Evolutionary conservation across 2,888 invertebrate genomes (phyloP), one percentile per base, ranked within the genome.

Genomic region (Eremobia ochroleuca): DNA sequence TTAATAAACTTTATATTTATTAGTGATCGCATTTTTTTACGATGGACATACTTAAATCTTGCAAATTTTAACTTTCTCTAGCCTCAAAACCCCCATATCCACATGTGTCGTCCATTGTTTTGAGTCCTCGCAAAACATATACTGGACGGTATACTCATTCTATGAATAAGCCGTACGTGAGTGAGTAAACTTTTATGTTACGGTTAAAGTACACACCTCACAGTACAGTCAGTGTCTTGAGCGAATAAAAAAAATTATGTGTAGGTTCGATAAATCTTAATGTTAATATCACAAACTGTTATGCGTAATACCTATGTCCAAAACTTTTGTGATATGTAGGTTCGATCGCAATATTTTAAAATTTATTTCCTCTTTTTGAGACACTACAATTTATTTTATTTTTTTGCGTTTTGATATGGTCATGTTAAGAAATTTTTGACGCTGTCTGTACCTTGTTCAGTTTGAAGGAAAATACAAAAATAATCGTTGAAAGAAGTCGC

Each of bases 41-140:
- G 79, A 87, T 90, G 91, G 88, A 93, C 93, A 80, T 55, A 55
- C n/a, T 55, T 55, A 93, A 92, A 92, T 94, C 91, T 94, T 93
- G 94, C 93, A 92, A 94, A 95, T 94, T 94, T 94, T 94, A 93
- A 96, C 96, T 97, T 97, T 97, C 96, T 97, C 96, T 96, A 96
- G 95, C 96, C 97, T 95, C 95, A 92, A 94, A 96, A 97, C 96
- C 96, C 96, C 94, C 95, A 93, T 94, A 97, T 92, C 86, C 87
- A 90, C 90, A 90, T 91, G 92, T 92, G 94, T 88, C 91, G 89
- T 87, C 92, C 94, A 95, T 96, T 96, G 95, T 96, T 95, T 95
- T 92, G 90, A 92, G 90, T 90, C 90, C 91, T 90, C 91, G 87
- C 91, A 89, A 91, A 90, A 90, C 89, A 91, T 92, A 92, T 81